These are phyloP conservation scores for Sebastes diploproa DNA, from an alignment of 2,797 vertebrate species.

Conservation along the genomic window DNA sequence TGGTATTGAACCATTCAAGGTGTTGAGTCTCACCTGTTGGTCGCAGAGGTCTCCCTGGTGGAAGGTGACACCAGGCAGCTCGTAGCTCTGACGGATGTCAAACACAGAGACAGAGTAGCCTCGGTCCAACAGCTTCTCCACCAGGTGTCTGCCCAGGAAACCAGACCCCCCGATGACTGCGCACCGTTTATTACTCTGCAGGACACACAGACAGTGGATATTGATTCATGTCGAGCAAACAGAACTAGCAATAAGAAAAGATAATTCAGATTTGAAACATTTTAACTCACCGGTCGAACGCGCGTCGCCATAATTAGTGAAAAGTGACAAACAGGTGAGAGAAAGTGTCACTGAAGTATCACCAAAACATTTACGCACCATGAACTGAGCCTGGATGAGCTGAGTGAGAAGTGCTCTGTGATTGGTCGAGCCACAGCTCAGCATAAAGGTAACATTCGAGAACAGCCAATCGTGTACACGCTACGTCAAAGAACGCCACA, in stretches of 20 bases:
- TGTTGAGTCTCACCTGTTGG: constrained; percentile 82
- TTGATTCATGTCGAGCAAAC: not conserved
- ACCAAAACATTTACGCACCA: not conserved
- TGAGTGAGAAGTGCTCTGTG: constrained; percentile 48
- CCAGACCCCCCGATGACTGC: constrained; percentile 93
- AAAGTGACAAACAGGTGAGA: not conserved
- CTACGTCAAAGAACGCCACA: constrained; percentile 80
- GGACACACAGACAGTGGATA: accelerated
- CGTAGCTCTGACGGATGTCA: constrained; percentile 88
- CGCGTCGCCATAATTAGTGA: constrained; percentile 80
- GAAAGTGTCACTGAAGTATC: not conserved
- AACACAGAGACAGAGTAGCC: constrained; percentile 92
- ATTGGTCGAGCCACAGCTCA: constrained; percentile 63
- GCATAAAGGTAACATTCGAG: not conserved
- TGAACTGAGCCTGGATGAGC: constrained; percentile 54
- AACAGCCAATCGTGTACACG: constrained; percentile 58
- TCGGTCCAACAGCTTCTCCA: constrained; percentile 88
- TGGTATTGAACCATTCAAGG: not conserved
- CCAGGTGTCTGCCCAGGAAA: constrained; percentile 93
- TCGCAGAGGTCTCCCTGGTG: constrained; percentile 92
- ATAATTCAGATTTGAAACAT: accelerated
- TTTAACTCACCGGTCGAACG: constrained; percentile 83
- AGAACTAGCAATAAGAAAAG: not conserved
- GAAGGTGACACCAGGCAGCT: constrained; percentile 85
- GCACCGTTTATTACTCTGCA: constrained; percentile 87